Base-by-base conservation (phyloP, 2,113 vertebrate species). In the Calyptommatus sinebrachiatus region DNA sequence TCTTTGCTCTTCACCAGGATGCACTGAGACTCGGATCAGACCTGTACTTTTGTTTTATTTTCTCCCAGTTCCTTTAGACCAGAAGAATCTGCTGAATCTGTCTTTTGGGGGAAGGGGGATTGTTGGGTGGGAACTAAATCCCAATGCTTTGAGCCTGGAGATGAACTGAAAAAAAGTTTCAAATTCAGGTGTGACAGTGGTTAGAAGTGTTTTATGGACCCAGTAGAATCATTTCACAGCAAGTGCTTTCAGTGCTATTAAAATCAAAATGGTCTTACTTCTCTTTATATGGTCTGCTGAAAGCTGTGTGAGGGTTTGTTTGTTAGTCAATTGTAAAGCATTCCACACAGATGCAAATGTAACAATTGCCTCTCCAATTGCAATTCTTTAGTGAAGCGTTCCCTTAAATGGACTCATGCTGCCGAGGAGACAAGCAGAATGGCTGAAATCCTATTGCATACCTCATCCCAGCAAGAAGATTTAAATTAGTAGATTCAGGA, bases 301-400 rank as follows among this genome's bases (percentile, higher is more conserved):
- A 67, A 29, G 73, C 67, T 73, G 73, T 16, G 26, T 77, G 65
- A 18, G 48, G 71, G 57, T 80, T 74, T 50, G 57, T 80, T 74
- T 50, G 18, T 71, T 28, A 0, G 20, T 46, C 2, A 48, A 78
- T 79, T n/a, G 12, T 35, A 71, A 53, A 63, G 66, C 21, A 45
- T 72, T 83, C 77, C 67, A 66, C 69, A 14, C 53, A 69, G 20
- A 70, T 79, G 3, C 4, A 2, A 45, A 77, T 61, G 61, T 45
- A 16, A 63, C 16, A 48, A 50, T 50, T 77, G 72, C 76, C 60
- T 0, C 8, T 79, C 63, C 20, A 24, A 21, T 53, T 69, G 73
- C 73, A 66, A 3, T 4, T 63, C 24, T 62, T 53, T 65, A n/a
- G 57, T 57, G 50, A n/a, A 14, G 48, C 18, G 67, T 61, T 31